Evolutionary conservation across 2,113 vertebrate genomes (phyloP).

Genomic region (Equus przewalskii): DNA sequence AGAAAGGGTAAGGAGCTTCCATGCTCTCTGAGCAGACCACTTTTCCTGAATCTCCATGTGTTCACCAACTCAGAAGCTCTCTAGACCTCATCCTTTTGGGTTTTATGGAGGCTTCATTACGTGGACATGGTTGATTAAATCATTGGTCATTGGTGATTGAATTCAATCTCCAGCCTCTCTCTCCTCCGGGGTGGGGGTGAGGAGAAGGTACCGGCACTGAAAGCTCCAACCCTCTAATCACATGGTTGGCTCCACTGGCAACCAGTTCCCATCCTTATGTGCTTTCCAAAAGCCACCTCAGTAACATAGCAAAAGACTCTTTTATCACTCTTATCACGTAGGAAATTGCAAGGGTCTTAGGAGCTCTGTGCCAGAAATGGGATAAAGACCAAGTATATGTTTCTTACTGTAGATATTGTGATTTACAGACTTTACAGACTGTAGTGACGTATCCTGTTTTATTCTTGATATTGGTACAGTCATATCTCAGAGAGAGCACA

Average conservation of each 20-base stretch:
- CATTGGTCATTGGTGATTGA: not conserved
- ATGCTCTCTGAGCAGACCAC: not conserved
- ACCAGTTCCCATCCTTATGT: not conserved
- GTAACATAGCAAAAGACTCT: not conserved
- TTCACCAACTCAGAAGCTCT: not conserved
- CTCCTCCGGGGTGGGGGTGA: not conserved
- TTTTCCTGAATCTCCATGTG: not conserved
- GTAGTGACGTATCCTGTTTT: not conserved
- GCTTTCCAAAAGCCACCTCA: not conserved
- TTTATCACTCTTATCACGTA: not conserved
- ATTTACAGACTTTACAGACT: not conserved
- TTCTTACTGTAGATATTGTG: not conserved
- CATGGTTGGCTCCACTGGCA: not conserved
- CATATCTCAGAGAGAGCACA: too few species aligned
- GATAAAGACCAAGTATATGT: not conserved
- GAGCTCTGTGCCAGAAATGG: not conserved
- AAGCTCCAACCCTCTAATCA: not conserved
- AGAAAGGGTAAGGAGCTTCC: not conserved
- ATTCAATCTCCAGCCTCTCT: not conserved
- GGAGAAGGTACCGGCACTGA: not conserved
- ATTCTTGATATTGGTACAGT: not conserved
- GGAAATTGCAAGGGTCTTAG: not conserved
- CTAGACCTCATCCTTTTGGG: not conserved
- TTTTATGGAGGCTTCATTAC: not conserved
- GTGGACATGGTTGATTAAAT: not conserved